A percentile compares a stretch with the other conserved stretches of the same genome.
These are phyloP conservation scores for Drosophila mayaguana DNA, from an alignment of 2,888 invertebrate genomes.

Conservation along the genomic window DNA sequence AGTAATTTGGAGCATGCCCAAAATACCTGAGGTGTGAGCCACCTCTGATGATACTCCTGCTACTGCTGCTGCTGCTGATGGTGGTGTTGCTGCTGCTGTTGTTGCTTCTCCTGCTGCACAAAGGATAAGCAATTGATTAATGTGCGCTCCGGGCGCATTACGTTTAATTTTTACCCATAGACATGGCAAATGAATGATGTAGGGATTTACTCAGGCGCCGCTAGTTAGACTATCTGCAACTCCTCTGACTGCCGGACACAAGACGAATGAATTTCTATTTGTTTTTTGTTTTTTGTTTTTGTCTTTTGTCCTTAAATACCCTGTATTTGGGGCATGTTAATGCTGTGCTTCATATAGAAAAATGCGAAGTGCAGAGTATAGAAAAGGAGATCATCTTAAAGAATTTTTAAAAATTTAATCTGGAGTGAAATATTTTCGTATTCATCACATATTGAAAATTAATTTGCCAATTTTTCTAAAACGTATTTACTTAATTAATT, in stretches of 20 bases:
- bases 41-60: slow-evolving; percentile 1
- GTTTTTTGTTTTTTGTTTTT: slow-evolving; percentile 25
- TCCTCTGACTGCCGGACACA: slow-evolving; percentile 17
- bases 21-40: slow-evolving; percentile 68
- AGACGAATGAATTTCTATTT: slow-evolving; percentile 49
- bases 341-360: no score
- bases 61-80: not conserved
- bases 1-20: slow-evolving; percentile 80
- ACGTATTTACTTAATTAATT: no score
- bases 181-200: slow-evolving; percentile 65
- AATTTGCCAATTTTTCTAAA: no score
- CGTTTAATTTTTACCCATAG: slow-evolving; percentile 74
- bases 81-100: not conserved
- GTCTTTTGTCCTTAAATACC: slow-evolving; percentile 11
- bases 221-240: slow-evolving; percentile 37
- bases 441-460: no score
- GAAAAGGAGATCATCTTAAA: no score
- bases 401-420: no score
- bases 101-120: slow-evolving; percentile 27
- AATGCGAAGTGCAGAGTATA: no score
- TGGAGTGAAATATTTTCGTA: no score
- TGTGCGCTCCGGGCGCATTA: slow-evolving; percentile 76
- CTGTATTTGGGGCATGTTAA: not conserved
- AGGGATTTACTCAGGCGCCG: slow-evolving; percentile 48
- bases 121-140: slow-evolving; percentile 80